A percentile compares a stretch with the other conserved stretches of the same genome.
Conservation (phyloP, 2,888 invertebrate species). For the Drosophila borborema region DNA sequence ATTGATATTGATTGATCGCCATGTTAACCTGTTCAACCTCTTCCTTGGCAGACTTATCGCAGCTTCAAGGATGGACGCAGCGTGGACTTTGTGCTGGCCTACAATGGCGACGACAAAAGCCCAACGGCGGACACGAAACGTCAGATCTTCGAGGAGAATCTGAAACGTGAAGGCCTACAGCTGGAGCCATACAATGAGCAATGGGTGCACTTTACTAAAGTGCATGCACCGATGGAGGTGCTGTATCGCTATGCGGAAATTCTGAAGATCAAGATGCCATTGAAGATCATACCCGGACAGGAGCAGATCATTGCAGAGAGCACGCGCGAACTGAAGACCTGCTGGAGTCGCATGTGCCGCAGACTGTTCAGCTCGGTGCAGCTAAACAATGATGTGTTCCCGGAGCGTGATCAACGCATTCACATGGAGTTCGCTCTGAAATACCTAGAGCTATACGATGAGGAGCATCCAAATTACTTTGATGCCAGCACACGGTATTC, state of each 20-base stretch:
- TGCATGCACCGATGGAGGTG: slow-evolving; percentile 90
- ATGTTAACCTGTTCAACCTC: background rate
- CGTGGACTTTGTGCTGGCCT: slow-evolving; percentile 89
- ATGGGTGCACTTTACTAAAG: slow-evolving; percentile 89
- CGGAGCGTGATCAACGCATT: slow-evolving; percentile 87
- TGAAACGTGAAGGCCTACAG: slow-evolving; percentile 87
- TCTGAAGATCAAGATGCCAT: slow-evolving; percentile 91
- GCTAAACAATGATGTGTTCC: slow-evolving; percentile 88
- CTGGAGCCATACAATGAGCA: slow-evolving; percentile 88
- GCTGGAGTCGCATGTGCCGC: slow-evolving; percentile 85
- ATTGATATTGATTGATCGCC: background rate
- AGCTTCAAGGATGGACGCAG: slow-evolving; percentile 86
- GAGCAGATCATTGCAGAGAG: slow-evolving; percentile 81
- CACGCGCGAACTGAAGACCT: slow-evolving; percentile 83
- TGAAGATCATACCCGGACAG: slow-evolving; percentile 87
- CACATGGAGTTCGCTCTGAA: slow-evolving; percentile 90
- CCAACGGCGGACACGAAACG: slow-evolving; percentile 75
- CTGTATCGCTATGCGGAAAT: slow-evolving; percentile 91
- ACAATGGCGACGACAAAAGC: slow-evolving; percentile 84
- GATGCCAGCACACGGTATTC: slow-evolving; percentile 88
- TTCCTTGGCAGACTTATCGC: slow-evolving; percentile 85
- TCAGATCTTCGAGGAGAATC: slow-evolving; percentile 87
- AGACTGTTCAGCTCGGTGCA: slow-evolving; percentile 87
- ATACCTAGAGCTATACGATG: slow-evolving; percentile 90
- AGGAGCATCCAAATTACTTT: slow-evolving; percentile 89